phyloP scores from a whole-genome alignment of 2,888 invertebrate species.

The Lochmaea capreae region DNA sequence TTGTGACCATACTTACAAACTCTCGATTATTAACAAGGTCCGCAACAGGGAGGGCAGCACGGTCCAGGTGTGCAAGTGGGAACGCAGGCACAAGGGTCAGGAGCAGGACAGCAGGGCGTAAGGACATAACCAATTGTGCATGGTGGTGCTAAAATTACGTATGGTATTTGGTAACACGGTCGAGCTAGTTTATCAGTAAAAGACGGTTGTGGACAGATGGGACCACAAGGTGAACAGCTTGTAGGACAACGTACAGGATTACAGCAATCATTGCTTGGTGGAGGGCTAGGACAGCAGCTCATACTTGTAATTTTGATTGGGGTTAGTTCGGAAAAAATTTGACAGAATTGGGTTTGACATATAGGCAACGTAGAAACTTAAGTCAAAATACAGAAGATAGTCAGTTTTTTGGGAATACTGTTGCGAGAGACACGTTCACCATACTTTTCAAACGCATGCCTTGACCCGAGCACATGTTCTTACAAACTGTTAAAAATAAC shows the following conservation, averaged over 20 bases:
- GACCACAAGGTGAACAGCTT: constrained; percentile 8
- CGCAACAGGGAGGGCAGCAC: neutral
- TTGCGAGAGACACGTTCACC: no score
- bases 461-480: no score
- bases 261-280: neutral
- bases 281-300: constrained; percentile 14
- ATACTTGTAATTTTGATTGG: neutral
- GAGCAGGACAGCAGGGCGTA: constrained; percentile 11
- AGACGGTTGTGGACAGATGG: constrained; percentile 14
- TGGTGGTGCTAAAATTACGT: constrained; percentile 27
- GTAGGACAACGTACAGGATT: neutral
- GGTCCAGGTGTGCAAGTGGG: neutral
- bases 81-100: constrained; percentile 5
- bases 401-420: no score
- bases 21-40: neutral
- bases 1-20: neutral
- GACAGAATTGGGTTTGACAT: neutral
- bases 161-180: constrained; percentile 39
- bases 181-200: constrained; percentile 27
- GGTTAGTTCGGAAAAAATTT: neutral
- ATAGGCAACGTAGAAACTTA: neutral
- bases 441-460: no score
- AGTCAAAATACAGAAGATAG: neutral
- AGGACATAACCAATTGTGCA: neutral
- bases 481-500: no score